phyloP scores from a whole-genome alignment of 2,113 vertebrate genomes.

The Leptobrachium leishanense region DNA sequence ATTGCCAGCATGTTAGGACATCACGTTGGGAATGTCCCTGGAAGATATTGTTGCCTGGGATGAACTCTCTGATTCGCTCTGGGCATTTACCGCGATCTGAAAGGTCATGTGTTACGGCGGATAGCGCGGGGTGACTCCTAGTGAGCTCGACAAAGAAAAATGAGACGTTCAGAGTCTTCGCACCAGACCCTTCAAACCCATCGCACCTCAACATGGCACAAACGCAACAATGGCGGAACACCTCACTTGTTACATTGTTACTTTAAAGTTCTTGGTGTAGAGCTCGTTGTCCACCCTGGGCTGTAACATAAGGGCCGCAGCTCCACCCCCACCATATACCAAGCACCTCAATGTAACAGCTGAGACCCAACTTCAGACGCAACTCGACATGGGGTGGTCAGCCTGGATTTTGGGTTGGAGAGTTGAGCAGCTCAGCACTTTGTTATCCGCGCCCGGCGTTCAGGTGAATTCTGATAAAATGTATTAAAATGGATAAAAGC shows the following conservation, averaged over 20 bases:
- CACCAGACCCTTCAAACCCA: neutral
- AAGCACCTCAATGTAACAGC: too few species aligned
- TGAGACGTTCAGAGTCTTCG: neutral
- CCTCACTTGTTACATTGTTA: too few species aligned
- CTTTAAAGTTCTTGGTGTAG: too few species aligned
- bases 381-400: too few species aligned
- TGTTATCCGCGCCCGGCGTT: neutral
- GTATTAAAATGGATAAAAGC: neutral
- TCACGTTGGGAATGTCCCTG: constrained; percentile 50
- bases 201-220: too few species aligned
- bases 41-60: constrained; percentile 47
- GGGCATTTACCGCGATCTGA: constrained; percentile 24
- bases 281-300: too few species aligned
- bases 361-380: too few species aligned
- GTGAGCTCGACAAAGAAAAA: neutral
- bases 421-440: too few species aligned
- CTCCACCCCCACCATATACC: too few species aligned
- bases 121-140: neutral
- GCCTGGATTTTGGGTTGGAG: too few species aligned
- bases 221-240: too few species aligned
- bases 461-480: constrained; percentile 19
- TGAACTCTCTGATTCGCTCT: constrained; percentile 43
- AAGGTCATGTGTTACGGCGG: constrained; percentile 26
- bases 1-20: constrained; percentile 51
- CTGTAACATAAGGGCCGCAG: too few species aligned